A percentile compares a stretch with the other conserved stretches of the same genome.
Conservation (phyloP, 1,140 invertebrate genomes). For the Drosophila virilis region DNA sequence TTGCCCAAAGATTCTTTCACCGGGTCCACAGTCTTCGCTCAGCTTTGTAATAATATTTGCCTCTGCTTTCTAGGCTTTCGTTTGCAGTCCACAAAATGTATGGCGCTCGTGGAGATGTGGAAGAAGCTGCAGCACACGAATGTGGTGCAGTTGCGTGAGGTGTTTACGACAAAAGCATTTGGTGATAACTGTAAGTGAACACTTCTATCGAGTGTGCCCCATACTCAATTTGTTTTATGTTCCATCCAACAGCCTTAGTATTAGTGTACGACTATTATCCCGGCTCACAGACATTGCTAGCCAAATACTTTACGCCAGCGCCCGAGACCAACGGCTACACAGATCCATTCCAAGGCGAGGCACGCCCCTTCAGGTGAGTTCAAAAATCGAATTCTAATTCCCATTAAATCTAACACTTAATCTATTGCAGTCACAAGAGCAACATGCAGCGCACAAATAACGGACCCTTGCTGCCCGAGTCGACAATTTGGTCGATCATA, state of each 20-base stretch:
- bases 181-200: conserved; percentile 94
- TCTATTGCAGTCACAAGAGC: conserved; percentile 89
- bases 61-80: conserved; percentile 85
- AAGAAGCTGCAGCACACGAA: conserved; percentile 97
- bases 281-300: conserved; percentile 93
- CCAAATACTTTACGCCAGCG: conserved; percentile 91
- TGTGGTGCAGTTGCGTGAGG: conserved; percentile 95
- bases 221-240: neutral
- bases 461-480: conserved; percentile 92
- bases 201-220: neutral
- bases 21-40: too few species aligned
- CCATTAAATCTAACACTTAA: neutral
- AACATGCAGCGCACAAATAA: conserved; percentile 87
- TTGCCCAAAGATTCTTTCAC: too few species aligned
- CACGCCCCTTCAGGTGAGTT: conserved; percentile 87
- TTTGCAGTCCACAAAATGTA: conserved; percentile 92
- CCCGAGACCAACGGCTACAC: conserved; percentile 89
- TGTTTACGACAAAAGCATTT: conserved; percentile 98
- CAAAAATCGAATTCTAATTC: too few species aligned
- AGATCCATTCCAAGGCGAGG: conserved; percentile 93
- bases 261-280: conserved; percentile 99
- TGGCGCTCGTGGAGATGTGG: conserved; percentile 95
- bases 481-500: conserved; percentile 97
- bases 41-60: neutral
- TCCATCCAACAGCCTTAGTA: conserved; percentile 90